A percentile compares a stretch with the other conserved stretches of the same genome.
Evolutionary conservation across 2,113 vertebrate species (phyloP).

Genomic region (Suncus etruscus): DNA sequence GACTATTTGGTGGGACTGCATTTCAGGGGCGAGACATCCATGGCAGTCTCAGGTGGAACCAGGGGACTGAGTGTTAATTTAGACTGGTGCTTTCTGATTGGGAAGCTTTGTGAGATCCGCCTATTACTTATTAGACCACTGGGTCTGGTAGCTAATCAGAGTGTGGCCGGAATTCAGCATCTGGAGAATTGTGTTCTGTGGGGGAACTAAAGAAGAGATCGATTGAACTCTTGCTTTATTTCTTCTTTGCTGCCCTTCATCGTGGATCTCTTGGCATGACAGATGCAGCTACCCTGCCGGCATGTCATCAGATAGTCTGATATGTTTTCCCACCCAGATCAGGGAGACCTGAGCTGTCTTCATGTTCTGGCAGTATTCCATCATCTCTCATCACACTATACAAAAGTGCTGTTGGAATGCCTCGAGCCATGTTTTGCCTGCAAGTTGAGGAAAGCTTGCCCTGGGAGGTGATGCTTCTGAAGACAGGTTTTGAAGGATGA

Average conservation of each 20-base stretch:
- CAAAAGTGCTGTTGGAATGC: not conserved
- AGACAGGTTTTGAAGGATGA: conserved; percentile 36
- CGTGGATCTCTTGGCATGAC: not conserved
- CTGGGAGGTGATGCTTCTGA: not conserved
- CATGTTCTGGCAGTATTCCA: not conserved
- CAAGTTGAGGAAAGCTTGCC: not conserved
- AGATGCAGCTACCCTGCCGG: not conserved
- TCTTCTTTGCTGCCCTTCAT: not conserved
- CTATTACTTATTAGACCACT: not conserved
- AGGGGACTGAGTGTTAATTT: not conserved
- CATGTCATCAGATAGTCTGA: not conserved
- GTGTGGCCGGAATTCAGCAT: not conserved
- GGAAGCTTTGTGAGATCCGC: rapidly evolving
- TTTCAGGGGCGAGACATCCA: not conserved
- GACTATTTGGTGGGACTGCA: too few species aligned
- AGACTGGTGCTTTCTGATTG: rapidly evolving
- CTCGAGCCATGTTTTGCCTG: not conserved
- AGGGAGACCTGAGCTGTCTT: not conserved
- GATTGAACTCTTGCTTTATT: not conserved
- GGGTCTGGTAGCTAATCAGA: not conserved
- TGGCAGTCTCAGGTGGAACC: not conserved
- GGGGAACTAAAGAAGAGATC: not conserved
- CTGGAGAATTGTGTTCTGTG: not conserved
- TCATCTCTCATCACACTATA: not conserved
- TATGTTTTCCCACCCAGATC: not conserved